Evolutionary conservation across 2,888 invertebrate genomes (phyloP).

Genomic region (Tenthredo livida): DNA sequence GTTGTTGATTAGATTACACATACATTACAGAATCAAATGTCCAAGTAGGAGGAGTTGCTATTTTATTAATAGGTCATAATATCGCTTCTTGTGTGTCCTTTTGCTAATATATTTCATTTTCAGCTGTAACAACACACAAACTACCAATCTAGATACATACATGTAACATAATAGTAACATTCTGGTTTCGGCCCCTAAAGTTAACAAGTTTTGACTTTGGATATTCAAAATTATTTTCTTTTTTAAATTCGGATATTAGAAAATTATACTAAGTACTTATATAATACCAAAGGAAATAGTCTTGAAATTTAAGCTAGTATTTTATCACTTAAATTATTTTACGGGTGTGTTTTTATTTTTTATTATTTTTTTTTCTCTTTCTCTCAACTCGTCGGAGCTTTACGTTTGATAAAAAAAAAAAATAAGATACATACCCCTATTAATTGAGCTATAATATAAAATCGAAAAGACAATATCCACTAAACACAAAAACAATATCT

Average conservation of each 20-base stretch:
- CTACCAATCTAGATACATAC: slow-evolving; percentile 1
- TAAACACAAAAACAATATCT: slow-evolving; percentile 3
- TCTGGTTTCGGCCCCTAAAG: slow-evolving; percentile 54
- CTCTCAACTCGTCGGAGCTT: not conserved
- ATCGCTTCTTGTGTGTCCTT: slow-evolving; percentile 60
- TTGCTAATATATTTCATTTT: slow-evolving; percentile 62
- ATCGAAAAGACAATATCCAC: not conserved
- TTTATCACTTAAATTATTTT: not conserved
- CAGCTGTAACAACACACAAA: slow-evolving; percentile 49
- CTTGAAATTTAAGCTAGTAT: slow-evolving; percentile 38
- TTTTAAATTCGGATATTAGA: not conserved
- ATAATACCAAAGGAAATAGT: slow-evolving; percentile 19
- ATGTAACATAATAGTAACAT: slow-evolving; percentile 48
- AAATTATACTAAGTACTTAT: not conserved
- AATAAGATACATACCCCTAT: not conserved
- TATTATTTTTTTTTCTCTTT: not conserved
- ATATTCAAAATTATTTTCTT: slow-evolving; percentile 51
- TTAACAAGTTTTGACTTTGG: slow-evolving; percentile 53
- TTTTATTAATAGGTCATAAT: slow-evolving; percentile 44
- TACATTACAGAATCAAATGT: not conserved
- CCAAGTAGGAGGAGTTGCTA: not conserved
- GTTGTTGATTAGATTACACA: not conserved
- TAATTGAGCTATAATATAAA: not conserved
- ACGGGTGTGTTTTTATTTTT: not conserved
- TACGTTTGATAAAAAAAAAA: not conserved